Base-by-base conservation (phyloP, 2,797 vertebrate genomes). In the Lithobates pipiens region DNA sequence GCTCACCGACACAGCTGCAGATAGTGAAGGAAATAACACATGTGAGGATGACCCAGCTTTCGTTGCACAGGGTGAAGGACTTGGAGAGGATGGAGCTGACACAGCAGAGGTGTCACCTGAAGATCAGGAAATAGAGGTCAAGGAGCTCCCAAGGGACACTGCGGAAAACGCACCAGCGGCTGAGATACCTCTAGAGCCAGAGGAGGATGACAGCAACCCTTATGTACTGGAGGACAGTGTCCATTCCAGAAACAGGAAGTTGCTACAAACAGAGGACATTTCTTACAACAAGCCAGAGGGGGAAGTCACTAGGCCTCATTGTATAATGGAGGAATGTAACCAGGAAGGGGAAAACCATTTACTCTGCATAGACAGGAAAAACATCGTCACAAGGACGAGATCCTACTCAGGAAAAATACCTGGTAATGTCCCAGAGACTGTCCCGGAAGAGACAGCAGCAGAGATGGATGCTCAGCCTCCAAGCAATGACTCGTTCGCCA, bases 381-480 rank as follows among this genome's bases (percentile, higher is more conserved):
- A 88, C 76, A 82, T 91, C 44, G 94, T 95, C 86, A 91, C 91
- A 0, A 95, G 98, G 90, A 96, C 97, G 76, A 91, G 94, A 83
- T 96, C 97, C 0, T 93, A 96, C 78, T 97, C 96, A 1, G 97
- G 96, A 2, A 99, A 96, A 92, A 90, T 94, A 72, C 89, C 95
- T 2, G 95, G 94, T 85, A 94, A 90, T 3, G 97, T 99, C 57
- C 98, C 98, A 42, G 98, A 99, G 92, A 99, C 98, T 0, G 98
- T 99, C 79, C 98, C 96, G 8, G 98, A 99, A 91, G 98, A 99
- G 92, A 94, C 93, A 0, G 96, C 95, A 25, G 92, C 95, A 18
- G 98, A 98, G 85, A 83, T 85, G 25, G 93, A 91, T 76, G 63
- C 89, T 1, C 88, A 90, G 16, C 94, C 95, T 87, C 44, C 81